Evolutionary conservation across 2,113 vertebrate species (phyloP).

Genomic region (Mobula birostris): DNA sequence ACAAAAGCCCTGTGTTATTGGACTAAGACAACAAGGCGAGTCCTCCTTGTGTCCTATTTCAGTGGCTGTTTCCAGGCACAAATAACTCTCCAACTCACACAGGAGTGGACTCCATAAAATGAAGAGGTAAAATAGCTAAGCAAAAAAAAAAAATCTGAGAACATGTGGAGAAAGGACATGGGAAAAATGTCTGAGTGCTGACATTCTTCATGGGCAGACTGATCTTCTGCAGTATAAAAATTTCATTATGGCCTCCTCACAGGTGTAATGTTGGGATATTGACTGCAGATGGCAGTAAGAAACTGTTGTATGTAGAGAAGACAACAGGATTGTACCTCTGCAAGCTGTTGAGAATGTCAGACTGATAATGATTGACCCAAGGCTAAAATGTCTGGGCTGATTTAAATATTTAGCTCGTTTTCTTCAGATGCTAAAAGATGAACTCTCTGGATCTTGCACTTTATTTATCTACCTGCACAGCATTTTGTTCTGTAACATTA

Average conservation of each 20-base stretch:
- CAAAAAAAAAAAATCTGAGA: not conserved
- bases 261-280: not conserved
- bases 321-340: not conserved
- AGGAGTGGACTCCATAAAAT: not conserved
- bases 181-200: no score
- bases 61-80: no score
- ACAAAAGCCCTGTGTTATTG: no score
- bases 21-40: no score
- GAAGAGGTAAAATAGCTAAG: no score
- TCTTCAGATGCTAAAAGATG: not conserved
- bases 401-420: not conserved
- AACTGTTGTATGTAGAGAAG: not conserved
- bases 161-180: not conserved
- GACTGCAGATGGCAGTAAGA: slow-evolving; percentile 27
- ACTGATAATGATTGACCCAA: not conserved
- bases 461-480: no score
- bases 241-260: not conserved
- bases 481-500: no score
- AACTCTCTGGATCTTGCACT: no score
- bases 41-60: no score
- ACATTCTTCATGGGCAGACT: not conserved
- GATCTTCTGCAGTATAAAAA: not conserved
- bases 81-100: no score
- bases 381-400: not conserved
- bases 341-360: not conserved